A percentile compares a stretch with the other conserved stretches of the same genome.
These are phyloP conservation scores for Hyperopisus bebe DNA, from an alignment of 2,113 vertebrate species.

Conservation along the genomic window DNA sequence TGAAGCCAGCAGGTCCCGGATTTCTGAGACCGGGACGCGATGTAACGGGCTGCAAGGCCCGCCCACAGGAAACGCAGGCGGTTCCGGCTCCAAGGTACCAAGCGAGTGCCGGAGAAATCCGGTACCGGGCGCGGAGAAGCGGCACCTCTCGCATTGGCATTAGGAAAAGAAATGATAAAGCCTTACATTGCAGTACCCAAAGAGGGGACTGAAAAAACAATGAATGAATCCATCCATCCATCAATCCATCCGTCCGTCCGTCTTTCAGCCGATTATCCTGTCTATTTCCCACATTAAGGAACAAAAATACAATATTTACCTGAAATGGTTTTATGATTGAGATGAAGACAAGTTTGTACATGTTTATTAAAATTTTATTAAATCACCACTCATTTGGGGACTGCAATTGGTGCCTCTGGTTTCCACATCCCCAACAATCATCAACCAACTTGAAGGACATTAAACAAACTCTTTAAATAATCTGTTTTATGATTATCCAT, in stretches of 20 bases:
- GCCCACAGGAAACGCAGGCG: conserved; percentile 24
- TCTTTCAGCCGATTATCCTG: not conserved
- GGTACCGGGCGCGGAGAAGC: not conserved
- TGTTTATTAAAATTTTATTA: not conserved
- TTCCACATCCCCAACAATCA: not conserved
- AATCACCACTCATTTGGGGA: not conserved
- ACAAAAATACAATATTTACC: not conserved
- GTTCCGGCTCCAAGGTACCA: conserved; percentile 32
- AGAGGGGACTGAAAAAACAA: not conserved
- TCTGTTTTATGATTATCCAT: not conserved
- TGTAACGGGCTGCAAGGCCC: conserved; percentile 19
- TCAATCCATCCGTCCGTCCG: not conserved
- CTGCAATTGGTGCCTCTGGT: not conserved
- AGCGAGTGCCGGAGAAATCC: not conserved
- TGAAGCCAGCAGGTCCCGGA: conserved; percentile 28
- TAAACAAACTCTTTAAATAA: not conserved
- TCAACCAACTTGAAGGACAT: not conserved
- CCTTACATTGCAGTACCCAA: not conserved
- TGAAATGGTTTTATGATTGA: not conserved
- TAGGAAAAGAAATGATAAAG: not conserved
- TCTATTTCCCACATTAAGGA: not conserved
- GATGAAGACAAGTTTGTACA: not conserved
- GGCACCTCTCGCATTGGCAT: not conserved
- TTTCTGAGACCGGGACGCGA: conserved; percentile 35
- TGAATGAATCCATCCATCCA: not conserved